Evolutionary conservation across 1,140 invertebrate species (phyloP).

Genomic region (Euschistus heros): DNA sequence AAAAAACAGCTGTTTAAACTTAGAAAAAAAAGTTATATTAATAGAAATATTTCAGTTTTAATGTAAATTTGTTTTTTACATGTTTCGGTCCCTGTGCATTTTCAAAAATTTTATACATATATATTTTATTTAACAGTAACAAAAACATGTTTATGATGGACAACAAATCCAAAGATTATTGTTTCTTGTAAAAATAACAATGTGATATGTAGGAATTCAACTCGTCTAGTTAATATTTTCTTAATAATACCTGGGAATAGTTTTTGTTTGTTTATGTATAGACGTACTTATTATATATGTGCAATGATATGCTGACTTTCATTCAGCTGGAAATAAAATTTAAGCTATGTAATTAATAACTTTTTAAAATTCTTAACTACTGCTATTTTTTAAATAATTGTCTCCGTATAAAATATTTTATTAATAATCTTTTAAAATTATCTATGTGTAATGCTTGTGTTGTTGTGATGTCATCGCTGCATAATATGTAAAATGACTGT

Average conservation of each 20-base stretch:
- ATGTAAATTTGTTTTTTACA: no score
- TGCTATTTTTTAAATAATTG: background rate
- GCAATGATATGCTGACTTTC: slow-evolving; percentile 2
- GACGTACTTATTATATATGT: slow-evolving; percentile 7
- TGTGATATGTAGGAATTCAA: slow-evolving; percentile 19
- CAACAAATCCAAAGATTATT: slow-evolving; percentile 18
- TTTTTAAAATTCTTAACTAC: background rate
- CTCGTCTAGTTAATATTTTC: slow-evolving; percentile 11
- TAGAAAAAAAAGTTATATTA: no score
- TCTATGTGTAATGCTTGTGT: slow-evolving; percentile 16
- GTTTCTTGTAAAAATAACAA: slow-evolving; percentile 14
- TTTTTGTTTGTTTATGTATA: slow-evolving; percentile 3
- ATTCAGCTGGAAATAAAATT: slow-evolving; percentile 2
- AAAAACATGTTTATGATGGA: background rate
- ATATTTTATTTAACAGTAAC: background rate
- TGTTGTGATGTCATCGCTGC: slow-evolving; percentile 3
- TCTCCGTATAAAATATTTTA: background rate
- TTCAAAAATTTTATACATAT: no score
- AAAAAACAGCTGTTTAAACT: no score
- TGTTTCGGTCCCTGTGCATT: no score
- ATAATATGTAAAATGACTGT: slow-evolving; percentile 3
- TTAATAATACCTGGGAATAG: slow-evolving; percentile 1
- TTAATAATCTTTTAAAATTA: slow-evolving; percentile 1
- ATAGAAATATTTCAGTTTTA: no score
- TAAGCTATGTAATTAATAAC: background rate